These are phyloP conservation scores for Ivindomyrus marchei DNA, from an alignment of 2,113 vertebrate species.

Conservation along the genomic window DNA sequence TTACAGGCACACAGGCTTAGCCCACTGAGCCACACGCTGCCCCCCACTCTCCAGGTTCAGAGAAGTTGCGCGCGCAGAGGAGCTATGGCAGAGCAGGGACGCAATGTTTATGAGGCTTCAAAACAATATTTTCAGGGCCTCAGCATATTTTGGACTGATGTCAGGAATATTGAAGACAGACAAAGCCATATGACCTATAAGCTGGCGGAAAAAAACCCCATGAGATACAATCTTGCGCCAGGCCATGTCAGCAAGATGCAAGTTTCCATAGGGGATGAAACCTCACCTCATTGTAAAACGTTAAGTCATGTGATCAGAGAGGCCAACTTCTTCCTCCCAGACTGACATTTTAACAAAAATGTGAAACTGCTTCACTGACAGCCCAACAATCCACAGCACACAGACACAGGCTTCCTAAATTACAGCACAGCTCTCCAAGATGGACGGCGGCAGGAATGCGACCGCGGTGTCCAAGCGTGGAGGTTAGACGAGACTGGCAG, in stretches of 20 bases:
- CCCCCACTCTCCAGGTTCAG: background rate
- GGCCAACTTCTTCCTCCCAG: background rate
- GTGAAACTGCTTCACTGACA: background rate
- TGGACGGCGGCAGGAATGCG: background rate
- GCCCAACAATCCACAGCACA: too few relatives aligned
- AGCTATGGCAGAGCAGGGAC: too few relatives aligned
- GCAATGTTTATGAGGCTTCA: background rate
- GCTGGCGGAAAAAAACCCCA: background rate
- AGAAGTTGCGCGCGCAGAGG: background rate
- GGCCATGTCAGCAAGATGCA: background rate
- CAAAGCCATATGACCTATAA: background rate
- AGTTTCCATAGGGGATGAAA: conserved; percentile 2
- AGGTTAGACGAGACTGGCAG: background rate
- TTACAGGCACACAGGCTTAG: too few relatives aligned
- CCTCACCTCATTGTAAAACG: background rate
- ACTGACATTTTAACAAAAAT: background rate
- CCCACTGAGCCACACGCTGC: too few relatives aligned
- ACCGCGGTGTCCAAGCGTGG: background rate
- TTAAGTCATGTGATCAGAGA: background rate
- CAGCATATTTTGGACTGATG: conserved; percentile 1
- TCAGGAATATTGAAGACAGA: background rate
- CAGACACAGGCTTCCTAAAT: background rate
- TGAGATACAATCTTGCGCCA: background rate
- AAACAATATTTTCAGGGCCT: background rate
- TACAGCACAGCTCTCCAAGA: background rate